phyloP scores from a whole-genome alignment of 23 tunicate genomes.

The Halocynthia roretzi region DNA sequence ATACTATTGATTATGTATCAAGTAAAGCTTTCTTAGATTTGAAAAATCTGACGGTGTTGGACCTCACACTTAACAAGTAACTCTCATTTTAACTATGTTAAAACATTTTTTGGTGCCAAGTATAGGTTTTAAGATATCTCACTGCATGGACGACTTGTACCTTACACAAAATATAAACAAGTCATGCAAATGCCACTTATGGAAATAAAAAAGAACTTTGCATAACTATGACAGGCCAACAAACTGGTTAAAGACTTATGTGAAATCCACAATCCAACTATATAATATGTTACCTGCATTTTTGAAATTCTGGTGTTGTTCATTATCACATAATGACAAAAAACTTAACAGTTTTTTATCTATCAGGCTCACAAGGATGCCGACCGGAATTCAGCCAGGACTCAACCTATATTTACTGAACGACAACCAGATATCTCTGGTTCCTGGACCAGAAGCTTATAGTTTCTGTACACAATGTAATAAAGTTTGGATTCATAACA shows the following conservation, averaged over 20 bases:
- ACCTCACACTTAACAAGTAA: constrained; percentile 32
- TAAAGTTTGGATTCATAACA: neutral
- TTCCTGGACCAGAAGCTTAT: constrained; percentile 41
- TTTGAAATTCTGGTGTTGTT: neutral
- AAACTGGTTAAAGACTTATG: no score
- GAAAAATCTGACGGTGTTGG: constrained; percentile 15
- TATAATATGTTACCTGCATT: no score
- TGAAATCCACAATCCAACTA: no score
- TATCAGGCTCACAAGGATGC: constrained; percentile 53
- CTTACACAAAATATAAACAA: no score
- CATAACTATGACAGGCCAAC: no score
- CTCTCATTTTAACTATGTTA: neutral
- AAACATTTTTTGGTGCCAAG: no score
- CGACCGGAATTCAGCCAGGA: constrained; percentile 30
- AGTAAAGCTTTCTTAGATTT: constrained; percentile 17
- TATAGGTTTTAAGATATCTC: no score
- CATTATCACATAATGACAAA: neutral
- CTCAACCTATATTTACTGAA: constrained; percentile 5
- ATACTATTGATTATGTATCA: constrained; percentile 10
- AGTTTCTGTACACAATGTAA: constrained; percentile 56
- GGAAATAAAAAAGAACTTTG: no score
- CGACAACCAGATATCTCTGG: constrained; percentile 29
- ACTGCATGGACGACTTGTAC: neutral
- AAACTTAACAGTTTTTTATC: neutral
- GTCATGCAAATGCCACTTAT: no score